phyloP scores from a whole-genome alignment of 2,797 vertebrate species.

The Acrossocheilus fasciatus region DNA sequence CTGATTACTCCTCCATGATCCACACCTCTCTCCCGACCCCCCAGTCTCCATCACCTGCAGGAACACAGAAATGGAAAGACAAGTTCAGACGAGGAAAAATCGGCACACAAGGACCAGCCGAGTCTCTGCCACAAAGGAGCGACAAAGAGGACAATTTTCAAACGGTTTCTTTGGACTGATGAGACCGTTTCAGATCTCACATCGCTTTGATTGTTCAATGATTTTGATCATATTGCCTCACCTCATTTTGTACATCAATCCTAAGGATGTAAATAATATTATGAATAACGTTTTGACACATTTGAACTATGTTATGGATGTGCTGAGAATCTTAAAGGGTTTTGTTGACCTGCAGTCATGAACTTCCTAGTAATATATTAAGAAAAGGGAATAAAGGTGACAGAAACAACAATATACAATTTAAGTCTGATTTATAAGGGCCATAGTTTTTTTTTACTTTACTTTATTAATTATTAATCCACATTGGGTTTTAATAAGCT shows the following conservation, averaged over 20 bases:
- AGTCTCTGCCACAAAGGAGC: conserved; percentile 24
- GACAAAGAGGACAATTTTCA: conserved; percentile 68
- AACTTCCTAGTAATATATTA: not conserved
- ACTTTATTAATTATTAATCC: not conserved
- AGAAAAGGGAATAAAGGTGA: conserved; percentile 12
- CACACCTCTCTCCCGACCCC: not conserved
- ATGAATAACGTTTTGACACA: not conserved
- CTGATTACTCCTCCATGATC: conserved; percentile 45
- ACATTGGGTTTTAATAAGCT: conserved; percentile 7
- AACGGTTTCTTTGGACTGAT: conserved; percentile 74
- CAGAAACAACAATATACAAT: not conserved
- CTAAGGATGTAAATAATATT: conserved; percentile 15
- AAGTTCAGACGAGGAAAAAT: conserved; percentile 69
- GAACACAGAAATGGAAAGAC: conserved; percentile 73
- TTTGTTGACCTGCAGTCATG: not conserved
- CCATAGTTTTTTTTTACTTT: not conserved
- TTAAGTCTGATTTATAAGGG: conserved; percentile 6
- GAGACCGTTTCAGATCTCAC: not conserved
- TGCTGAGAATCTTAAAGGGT: not conserved
- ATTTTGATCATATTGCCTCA: not conserved
- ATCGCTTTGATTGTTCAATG: not conserved
- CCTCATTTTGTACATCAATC: not conserved
- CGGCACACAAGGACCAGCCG: conserved; percentile 26
- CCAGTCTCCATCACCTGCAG: not conserved
- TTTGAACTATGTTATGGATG: not conserved